Evolutionary conservation across 2,888 invertebrate species (phyloP).

Genomic region (Charanyca ferruginea): DNA sequence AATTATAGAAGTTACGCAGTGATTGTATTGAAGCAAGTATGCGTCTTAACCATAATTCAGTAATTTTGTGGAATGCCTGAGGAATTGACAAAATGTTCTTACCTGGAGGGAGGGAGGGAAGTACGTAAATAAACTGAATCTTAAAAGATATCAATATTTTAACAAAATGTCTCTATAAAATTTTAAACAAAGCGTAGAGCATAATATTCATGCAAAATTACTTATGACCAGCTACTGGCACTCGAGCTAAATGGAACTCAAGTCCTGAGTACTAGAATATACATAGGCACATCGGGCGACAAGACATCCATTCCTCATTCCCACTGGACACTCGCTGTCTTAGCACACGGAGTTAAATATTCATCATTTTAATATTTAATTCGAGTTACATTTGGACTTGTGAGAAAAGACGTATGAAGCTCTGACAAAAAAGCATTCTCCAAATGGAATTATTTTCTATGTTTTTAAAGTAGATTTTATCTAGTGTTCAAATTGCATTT

Average conservation of each 20-base stretch:
- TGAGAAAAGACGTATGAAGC: neutral
- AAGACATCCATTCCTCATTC: slow-evolving; percentile 51
- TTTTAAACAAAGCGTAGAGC: slow-evolving; percentile 1
- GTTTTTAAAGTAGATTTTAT: neutral
- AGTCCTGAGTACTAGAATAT: slow-evolving; percentile 22
- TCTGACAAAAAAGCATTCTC: neutral
- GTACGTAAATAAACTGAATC: too few species aligned
- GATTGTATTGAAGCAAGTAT: slow-evolving; percentile 3
- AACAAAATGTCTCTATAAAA: neutral
- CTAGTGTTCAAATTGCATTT: too few species aligned
- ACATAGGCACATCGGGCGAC: slow-evolving; percentile 15
- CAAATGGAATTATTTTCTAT: too few species aligned
- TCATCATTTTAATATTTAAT: slow-evolving; percentile 47
- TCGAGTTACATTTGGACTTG: slow-evolving; percentile 15
- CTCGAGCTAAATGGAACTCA: slow-evolving; percentile 14
- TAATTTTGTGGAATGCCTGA: too few species aligned
- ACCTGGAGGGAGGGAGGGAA: too few species aligned
- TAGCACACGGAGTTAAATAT: slow-evolving; percentile 40
- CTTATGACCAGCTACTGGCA: neutral
- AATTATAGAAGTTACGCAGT: slow-evolving; percentile 30
- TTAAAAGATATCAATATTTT: too few species aligned
- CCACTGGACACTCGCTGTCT: slow-evolving; percentile 44
- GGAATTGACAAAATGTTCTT: too few species aligned
- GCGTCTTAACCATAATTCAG: neutral
- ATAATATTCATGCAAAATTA: slow-evolving; percentile 1